Percentiles rank a stretch among this genome's conserved stretches.
Conservation (phyloP, 2,888 invertebrate species). For the Odontothrips loti region DNA sequence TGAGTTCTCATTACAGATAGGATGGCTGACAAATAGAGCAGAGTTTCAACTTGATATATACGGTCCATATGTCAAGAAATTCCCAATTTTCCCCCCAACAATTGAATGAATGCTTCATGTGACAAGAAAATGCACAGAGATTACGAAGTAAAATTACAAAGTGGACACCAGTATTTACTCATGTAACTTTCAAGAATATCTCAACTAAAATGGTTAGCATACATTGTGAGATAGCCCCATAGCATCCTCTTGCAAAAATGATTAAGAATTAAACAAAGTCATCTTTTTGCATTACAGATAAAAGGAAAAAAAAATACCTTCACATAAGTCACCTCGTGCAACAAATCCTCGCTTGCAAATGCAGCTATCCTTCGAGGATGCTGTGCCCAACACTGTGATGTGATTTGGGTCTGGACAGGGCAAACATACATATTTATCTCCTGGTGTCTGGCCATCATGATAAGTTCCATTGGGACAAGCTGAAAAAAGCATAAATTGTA, state of each 20-base stretch:
- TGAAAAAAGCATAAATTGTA: conserved; percentile 42
- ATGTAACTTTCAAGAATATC: too few species aligned
- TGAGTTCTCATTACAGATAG: conserved; percentile 33
- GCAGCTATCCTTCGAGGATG: conserved; percentile 55
- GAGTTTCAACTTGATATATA: conserved; percentile 37
- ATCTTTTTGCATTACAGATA: too few species aligned
- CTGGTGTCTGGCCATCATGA: conserved; percentile 48
- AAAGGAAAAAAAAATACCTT: too few species aligned
- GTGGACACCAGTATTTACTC: too few species aligned
- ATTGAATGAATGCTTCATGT: neutral
- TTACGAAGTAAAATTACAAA: too few species aligned
- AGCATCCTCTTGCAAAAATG: neutral
- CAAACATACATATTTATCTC: conserved; percentile 51
- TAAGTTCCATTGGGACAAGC: conserved; percentile 64
- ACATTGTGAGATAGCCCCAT: too few species aligned
- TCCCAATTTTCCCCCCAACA: neutral
- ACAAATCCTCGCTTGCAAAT: conserved; percentile 60
- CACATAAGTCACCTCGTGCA: conserved; percentile 52
- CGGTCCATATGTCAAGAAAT: conserved; percentile 34
- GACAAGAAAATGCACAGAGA: too few species aligned
- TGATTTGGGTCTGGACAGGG: conserved; percentile 64
- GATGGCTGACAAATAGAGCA: conserved; percentile 35
- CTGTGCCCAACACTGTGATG: conserved; percentile 53
- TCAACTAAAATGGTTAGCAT: too few species aligned
- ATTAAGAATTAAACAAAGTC: neutral